Conservation (phyloP, 1,140 invertebrate species). For the Frieseomelitta varia region DNA sequence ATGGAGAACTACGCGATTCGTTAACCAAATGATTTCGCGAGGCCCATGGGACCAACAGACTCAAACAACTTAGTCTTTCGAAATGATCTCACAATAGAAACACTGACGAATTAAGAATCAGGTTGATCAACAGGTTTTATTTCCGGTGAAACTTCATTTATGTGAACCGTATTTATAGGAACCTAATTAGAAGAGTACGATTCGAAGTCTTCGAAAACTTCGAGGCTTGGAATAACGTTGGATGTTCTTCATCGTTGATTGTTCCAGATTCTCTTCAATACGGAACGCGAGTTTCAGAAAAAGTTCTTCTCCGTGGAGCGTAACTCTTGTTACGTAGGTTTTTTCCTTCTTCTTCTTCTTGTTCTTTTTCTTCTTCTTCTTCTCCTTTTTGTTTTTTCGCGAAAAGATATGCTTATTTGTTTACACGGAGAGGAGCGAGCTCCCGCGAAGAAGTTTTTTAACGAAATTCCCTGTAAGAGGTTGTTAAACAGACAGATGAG, state of each 20-base stretch:
- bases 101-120: too few species aligned
- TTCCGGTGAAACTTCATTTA: too few species aligned
- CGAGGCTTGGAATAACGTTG: neutral
- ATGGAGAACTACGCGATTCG: slow-evolving; percentile 28
- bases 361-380: too few species aligned
- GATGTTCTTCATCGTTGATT: neutral
- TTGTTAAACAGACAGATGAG: neutral
- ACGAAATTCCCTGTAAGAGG: neutral
- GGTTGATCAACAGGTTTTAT: too few species aligned
- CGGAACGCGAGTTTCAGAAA: neutral
- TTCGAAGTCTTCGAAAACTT: neutral
- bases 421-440: neutral
- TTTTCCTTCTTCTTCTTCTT: neutral
- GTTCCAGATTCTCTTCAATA: neutral
- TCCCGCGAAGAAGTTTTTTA: neutral
- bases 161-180: neutral
- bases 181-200: neutral
- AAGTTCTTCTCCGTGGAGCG: neutral
- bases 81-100: too few species aligned
- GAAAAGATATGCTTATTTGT: slow-evolving; percentile 1
- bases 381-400: too few species aligned
- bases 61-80: slow-evolving; percentile 5
- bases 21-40: slow-evolving; percentile 28
- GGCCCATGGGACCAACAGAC: slow-evolving; percentile 9
- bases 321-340: neutral